Conservation (phyloP, 1,140 invertebrate species). For the Heliconius congener region DNA sequence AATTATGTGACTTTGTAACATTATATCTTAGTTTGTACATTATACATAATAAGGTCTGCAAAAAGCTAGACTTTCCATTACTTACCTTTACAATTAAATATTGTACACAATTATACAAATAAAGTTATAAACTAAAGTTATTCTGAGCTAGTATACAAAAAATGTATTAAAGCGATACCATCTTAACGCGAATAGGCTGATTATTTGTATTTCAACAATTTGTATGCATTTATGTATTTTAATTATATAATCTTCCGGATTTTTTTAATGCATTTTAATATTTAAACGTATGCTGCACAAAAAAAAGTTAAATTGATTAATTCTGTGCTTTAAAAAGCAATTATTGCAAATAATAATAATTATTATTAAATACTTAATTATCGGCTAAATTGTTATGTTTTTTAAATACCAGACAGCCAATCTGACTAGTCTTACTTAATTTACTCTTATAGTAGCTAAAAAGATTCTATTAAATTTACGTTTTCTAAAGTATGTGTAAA, state of each 20-base stretch:
- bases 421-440: too few relatives aligned
- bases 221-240: slow-evolving; percentile 24
- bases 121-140: neutral
- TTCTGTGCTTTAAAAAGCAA: too few relatives aligned
- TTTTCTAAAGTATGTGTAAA: neutral
- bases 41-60: neutral
- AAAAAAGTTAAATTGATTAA: neutral
- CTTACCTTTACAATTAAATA: neutral
- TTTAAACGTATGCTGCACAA: slow-evolving; percentile 17
- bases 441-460: too few relatives aligned
- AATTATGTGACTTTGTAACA: neutral
- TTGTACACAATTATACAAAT: neutral
- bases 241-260: slow-evolving; percentile 7
- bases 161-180: neutral
- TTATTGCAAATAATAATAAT: too few relatives aligned
- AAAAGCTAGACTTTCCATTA: neutral
- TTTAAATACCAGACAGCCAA: too few relatives aligned
- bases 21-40: neutral
- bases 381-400: too few relatives aligned
- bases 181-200: neutral
- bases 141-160: neutral
- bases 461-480: neutral
- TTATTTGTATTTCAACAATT: neutral
- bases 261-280: slow-evolving; percentile 19
- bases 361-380: too few relatives aligned